phyloP scores from a whole-genome alignment of 92 coral and sea anemone genomes.

The Epizoanthus fatuus region DNA sequence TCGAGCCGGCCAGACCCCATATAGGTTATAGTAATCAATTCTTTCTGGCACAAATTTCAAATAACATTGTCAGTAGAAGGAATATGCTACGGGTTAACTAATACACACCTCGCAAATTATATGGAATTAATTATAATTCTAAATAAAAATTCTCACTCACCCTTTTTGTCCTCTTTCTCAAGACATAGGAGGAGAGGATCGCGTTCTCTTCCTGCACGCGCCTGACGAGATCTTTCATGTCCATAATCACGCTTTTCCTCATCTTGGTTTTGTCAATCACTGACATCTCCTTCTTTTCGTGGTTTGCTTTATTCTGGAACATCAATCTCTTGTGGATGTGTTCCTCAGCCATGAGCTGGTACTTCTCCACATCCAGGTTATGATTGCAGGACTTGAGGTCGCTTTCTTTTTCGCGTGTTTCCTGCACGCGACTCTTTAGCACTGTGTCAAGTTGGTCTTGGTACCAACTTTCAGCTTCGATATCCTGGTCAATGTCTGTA shows the following conservation, averaged over 20 bases:
- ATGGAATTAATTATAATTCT: too few relatives aligned
- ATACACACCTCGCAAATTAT: too few relatives aligned
- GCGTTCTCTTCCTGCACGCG: not conserved
- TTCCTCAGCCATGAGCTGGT: not conserved
- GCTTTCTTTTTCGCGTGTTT: not conserved
- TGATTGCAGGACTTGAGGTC: not conserved
- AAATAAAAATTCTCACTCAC: not conserved
- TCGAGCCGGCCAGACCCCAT: too few relatives aligned
- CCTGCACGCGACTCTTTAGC: not conserved
- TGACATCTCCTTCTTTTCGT: not conserved
- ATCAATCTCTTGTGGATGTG: not conserved
- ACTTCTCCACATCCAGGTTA: not conserved
- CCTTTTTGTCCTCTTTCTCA: not conserved
- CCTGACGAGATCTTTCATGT: not conserved
- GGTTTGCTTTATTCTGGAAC: not conserved
- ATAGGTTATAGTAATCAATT: too few relatives aligned
- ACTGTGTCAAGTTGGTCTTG: not conserved
- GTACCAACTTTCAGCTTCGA: not conserved
- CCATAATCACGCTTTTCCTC: not conserved
- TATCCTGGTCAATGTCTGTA: not conserved
- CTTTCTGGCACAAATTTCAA: too few relatives aligned
- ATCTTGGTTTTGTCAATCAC: not conserved
- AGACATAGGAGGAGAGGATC: not conserved
- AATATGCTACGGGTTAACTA: too few relatives aligned
- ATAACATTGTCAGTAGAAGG: too few relatives aligned